Evolutionary conservation across 2,888 invertebrate species (phyloP).

Genomic region (Sphaerophoria rueppellii): DNA sequence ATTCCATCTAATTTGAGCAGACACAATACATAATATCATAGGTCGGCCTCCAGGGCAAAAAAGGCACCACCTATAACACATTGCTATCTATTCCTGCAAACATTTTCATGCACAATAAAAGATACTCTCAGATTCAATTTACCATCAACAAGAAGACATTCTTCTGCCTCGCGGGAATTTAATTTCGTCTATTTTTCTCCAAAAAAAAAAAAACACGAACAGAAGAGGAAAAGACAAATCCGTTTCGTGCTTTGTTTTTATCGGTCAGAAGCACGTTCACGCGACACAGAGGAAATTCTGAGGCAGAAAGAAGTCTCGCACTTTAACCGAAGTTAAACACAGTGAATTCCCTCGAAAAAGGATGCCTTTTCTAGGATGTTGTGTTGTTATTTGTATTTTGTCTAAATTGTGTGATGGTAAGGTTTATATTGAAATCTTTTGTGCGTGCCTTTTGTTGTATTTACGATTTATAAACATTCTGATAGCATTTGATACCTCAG

Average conservation of each 20-base stretch:
- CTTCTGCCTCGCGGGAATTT: conserved; percentile 23
- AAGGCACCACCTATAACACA: not conserved
- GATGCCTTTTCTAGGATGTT: not conserved
- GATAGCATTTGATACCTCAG: conserved; percentile 14
- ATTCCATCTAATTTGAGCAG: not conserved
- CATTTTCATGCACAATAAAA: conserved; percentile 23
- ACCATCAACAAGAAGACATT: conserved; percentile 30
- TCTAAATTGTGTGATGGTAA: conserved; percentile 29
- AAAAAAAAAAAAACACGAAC: too few relatives aligned
- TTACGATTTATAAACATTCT: conserved; percentile 13
- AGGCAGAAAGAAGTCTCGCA: not conserved
- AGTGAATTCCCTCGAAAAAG: conserved; percentile 4
- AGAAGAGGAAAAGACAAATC: not conserved
- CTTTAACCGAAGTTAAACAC: conserved; percentile 9
- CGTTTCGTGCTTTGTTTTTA: conserved; percentile 4
- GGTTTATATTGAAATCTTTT: conserved; percentile 38
- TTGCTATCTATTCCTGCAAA: not conserved
- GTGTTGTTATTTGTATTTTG: conserved; percentile 4
- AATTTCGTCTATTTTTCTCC: conserved; percentile 15
- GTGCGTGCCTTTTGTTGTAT: conserved; percentile 18
- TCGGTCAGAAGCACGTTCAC: conserved; percentile 15
- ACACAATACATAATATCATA: not conserved
- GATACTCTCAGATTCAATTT: conserved; percentile 32
- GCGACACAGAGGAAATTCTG: not conserved
- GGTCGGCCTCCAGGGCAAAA: not conserved